Evolutionary conservation across 2,113 vertebrate species (phyloP).

Genomic region (Ailurus styani): DNA sequence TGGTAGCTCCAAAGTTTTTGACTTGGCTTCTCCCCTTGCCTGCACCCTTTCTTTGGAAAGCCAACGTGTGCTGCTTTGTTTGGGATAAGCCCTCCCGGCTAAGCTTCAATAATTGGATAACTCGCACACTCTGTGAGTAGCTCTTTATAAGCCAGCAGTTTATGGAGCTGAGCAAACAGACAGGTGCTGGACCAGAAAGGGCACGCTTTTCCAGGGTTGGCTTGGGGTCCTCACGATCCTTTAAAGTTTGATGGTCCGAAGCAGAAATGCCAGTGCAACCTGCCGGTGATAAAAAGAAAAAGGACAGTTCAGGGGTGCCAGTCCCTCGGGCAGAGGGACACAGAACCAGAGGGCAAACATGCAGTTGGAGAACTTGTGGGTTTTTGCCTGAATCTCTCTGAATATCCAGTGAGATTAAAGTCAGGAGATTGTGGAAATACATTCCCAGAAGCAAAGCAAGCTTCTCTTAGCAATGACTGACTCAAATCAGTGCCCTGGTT

Average conservation of each 20-base stretch:
- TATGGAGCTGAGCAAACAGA: slow-evolving; percentile 26
- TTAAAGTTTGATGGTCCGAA: slow-evolving; percentile 31
- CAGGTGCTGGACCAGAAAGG: slow-evolving; percentile 40
- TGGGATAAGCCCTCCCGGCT: slow-evolving; percentile 37
- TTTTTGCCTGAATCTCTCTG: neutral
- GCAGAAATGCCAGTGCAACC: neutral
- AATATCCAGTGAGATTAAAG: slow-evolving; percentile 12
- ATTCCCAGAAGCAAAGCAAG: neutral
- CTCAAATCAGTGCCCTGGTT: neutral
- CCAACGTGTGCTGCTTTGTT: slow-evolving; percentile 6
- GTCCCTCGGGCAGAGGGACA: neutral
- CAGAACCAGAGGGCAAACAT: neutral
- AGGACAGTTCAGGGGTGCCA: neutral
- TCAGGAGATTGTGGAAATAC: slow-evolving; percentile 26
- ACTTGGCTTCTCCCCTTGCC: neutral
- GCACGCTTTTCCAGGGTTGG: neutral
- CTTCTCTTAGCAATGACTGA: neutral
- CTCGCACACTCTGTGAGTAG: neutral
- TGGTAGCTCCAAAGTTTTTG: slow-evolving; percentile 56
- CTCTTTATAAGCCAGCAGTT: neutral
- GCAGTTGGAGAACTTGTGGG: neutral
- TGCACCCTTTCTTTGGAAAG: slow-evolving; percentile 15
- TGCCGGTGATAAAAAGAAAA: slow-evolving; percentile 1
- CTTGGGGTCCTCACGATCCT: neutral
- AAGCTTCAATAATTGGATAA: slow-evolving; percentile 64